Base-by-base conservation (phyloP, 2,888 invertebrate genomes). In the Phorcus lineatus region DNA sequence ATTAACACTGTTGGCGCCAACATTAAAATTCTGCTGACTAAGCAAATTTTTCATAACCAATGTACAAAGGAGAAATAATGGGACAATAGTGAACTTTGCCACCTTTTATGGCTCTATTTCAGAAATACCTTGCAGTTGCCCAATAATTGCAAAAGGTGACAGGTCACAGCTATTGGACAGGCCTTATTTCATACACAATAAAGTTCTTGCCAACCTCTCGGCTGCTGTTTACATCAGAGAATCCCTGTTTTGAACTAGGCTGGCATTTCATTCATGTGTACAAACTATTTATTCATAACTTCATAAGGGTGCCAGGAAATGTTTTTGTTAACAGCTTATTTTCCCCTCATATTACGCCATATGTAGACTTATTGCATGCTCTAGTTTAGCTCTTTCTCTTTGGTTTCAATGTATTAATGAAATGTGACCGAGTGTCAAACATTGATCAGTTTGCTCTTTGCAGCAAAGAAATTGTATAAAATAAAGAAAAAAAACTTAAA, bases 221-320 rank as follows among this genome's bases (percentile, higher is more conserved):
- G 1, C 47, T 47, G 47, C 47, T 47, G 47, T 47, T 13, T 47
- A 47, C 1, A 47, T 47, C 47, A 11, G 47, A 47, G 62, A 28
- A 62, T 28, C 62, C 62, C 62, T 24, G 62, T 62, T 47, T 1
- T 9, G 11, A 47, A 11, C 47, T 6, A 6, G 11, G 17, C 28
- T 62, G 62, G 28, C 62, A 62, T 62, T 62, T 62, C 62, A 62
- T 62, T 62, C 62, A 62, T 62, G 24, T 62, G 62, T 62, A 62
- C 62, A 62, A 28, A 62, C 62, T 62, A 62, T 62, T 62, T 62
- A 62, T 62, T 62, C 62, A 62, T 62, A 28, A 62, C 28, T 62
- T 62, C 62, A 62, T 62, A 62, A 62, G 13, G 62, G 62, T 62
- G 62, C 62, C 62, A 28, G 62, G 62, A 62, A 28, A 28, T 62